Conservation (phyloP, 2,113 vertebrate genomes). For the Ardeotis arabs region DNA sequence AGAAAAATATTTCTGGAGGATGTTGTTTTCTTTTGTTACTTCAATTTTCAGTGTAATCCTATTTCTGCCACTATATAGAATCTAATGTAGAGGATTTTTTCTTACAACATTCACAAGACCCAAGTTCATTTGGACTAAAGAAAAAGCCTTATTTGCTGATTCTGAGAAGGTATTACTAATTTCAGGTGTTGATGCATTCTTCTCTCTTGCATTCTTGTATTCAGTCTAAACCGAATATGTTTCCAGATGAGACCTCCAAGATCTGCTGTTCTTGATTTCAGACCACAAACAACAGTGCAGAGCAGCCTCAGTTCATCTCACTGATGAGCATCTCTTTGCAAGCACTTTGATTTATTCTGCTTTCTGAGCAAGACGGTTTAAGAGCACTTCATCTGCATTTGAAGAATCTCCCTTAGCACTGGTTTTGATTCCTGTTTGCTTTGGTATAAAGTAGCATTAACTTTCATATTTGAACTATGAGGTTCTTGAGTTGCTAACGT, state of each 20-base stretch:
- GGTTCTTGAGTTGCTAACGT: not conserved
- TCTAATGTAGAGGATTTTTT: not conserved
- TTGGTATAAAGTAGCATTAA: not conserved
- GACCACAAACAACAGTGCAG: not conserved
- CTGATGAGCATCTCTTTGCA: not conserved
- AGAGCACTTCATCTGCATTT: not conserved
- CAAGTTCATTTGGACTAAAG: not conserved
- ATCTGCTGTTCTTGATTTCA: not conserved
- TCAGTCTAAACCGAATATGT: not conserved
- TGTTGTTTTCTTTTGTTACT: constrained; percentile 7
- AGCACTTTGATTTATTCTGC: not conserved
- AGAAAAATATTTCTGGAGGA: not conserved
- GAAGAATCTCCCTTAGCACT: not conserved
- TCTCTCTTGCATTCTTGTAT: not conserved
- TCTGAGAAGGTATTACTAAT: not conserved
- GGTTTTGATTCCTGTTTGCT: constrained; percentile 12
- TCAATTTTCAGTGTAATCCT: not conserved
- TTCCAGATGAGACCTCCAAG: not conserved
- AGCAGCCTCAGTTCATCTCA: not conserved
- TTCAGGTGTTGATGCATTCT: not conserved
- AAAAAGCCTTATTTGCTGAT: not conserved
- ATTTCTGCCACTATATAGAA: not conserved
- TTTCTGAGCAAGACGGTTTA: not conserved
- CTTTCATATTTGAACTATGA: not conserved
- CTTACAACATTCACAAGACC: not conserved